phyloP scores from a whole-genome alignment of 2,797 vertebrate genomes.

The Ctenochaetus hawaiiensis region DNA sequence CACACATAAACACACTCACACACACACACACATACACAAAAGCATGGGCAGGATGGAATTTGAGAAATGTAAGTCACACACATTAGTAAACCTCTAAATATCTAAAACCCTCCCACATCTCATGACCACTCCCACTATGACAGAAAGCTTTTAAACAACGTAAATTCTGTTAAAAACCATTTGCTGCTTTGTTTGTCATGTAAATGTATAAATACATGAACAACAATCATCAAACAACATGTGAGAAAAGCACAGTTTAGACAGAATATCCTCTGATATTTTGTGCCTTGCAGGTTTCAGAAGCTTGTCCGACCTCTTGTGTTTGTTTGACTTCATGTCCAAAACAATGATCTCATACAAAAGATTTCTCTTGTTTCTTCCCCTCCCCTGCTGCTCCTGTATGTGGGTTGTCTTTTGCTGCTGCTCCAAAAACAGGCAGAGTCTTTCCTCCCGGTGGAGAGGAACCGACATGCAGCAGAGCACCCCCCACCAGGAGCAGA shows the following conservation, averaged over 20 bases:
- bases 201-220: background rate
- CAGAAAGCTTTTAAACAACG: conserved; percentile 23
- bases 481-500: conserved; percentile 81
- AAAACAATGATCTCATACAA: conserved; percentile 69
- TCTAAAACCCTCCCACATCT: conserved; percentile 63
- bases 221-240: background rate
- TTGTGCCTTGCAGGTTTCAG: conserved; percentile 7
- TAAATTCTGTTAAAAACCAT: conserved; percentile 4
- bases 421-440: conserved; percentile 49
- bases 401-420: conserved; percentile 62
- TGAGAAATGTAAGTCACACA: conserved; percentile 66
- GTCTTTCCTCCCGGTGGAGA: conserved; percentile 53
- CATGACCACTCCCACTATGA: conserved; percentile 42
- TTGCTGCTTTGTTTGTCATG: background rate
- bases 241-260: background rate
- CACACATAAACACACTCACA: background rate
- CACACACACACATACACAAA: conserved; percentile 34
- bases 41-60: conserved; percentile 71
- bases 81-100: conserved; percentile 67
- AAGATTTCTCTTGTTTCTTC: conserved; percentile 81
- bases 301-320: background rate
- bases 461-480: conserved; percentile 78
- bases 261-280: background rate
- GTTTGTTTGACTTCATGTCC: background rate
- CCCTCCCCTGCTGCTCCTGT: conserved; percentile 55